Base-by-base conservation (phyloP, 2,797 vertebrate genomes). In the Heliangelus exortis region DNA sequence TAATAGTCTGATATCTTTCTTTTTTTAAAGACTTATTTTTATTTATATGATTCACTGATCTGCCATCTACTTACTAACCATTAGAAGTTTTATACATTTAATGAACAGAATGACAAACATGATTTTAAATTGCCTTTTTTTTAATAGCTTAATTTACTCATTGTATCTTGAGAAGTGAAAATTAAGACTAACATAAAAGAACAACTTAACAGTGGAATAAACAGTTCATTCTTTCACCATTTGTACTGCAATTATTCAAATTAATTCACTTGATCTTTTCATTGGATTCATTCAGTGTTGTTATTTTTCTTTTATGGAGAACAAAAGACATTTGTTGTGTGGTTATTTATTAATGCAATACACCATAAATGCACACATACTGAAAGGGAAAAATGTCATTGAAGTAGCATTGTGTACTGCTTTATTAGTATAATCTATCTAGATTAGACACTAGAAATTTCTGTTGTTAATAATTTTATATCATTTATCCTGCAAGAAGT, bases 261-360 rank as follows among this genome's bases (percentile, higher is more conserved):
- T 81, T 11, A 90, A 77, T 85, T 83, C 28, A 65, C 31, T 83
- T 68, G 10, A 8, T 83, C 25, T 85, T 95, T 91, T 93, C 89
- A 82, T 84, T 91, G 14, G 48, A 82, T 90, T 94, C 34, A 82
- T 84, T 88, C 53, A 54, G 3, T 8, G 34, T 78, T 8, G 0
- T 73, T 87, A 68, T 84, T 92, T 81, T 63, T 47, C 65, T 93
- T 90, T 95, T 66, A 75, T 22, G 8, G 25, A 76, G 23, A 93
- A 87, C 31, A 84, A 92, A 89, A 6, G 6, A 62, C 29, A 50
- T 78, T 92, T 82, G 4, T 76, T 85, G n/a, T 65, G 23, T 67
- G 15, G 47, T 90, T 82, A 74, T 67, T 91, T 91, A 90, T 53
- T 79, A 87, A 90, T 74, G 22, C n/a, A 82, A 15, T 74, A 9